phyloP scores from a whole-genome alignment of 2,113 vertebrate species.

The Macaca mulatta region DNA sequence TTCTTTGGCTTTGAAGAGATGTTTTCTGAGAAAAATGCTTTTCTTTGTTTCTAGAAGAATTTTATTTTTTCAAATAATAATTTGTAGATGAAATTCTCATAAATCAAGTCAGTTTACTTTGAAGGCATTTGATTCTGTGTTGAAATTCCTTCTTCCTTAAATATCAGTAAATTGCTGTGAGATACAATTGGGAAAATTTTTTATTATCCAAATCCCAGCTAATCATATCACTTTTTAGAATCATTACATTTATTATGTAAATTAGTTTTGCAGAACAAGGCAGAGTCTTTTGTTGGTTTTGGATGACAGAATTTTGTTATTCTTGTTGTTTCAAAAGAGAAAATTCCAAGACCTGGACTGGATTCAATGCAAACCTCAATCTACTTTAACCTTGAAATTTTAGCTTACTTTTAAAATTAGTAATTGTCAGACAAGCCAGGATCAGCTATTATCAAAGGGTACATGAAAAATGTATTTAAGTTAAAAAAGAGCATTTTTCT shows the following conservation, averaged over 20 bases:
- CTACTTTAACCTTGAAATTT: not conserved
- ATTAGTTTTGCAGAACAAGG: not conserved
- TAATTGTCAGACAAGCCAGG: not conserved
- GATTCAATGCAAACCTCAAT: not conserved
- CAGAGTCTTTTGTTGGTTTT: not conserved
- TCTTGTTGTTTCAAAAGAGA: not conserved
- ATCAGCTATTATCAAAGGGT: not conserved
- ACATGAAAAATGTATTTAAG: not conserved
- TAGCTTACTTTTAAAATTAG: not conserved
- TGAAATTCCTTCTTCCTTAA: conserved; percentile 45
- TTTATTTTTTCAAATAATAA: too few relatives aligned
- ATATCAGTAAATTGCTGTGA: not conserved
- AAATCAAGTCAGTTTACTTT: conserved; percentile 10
- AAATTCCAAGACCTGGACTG: not conserved
- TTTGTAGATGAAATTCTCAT: not conserved
- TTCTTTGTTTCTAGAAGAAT: conserved; percentile 33
- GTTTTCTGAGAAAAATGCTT: not conserved
- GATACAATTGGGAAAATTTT: not conserved
- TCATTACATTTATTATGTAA: not conserved
- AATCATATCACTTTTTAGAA: not conserved
- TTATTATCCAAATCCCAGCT: not conserved
- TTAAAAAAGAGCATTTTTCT: not conserved
- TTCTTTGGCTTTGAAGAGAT: conserved; percentile 27
- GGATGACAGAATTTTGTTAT: not conserved
- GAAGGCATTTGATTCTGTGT: not conserved